Evolutionary conservation across 2,888 invertebrate genomes (phyloP), one percentile per base, ranked within the genome.

Genomic region (Orthonevra nobilis): DNA sequence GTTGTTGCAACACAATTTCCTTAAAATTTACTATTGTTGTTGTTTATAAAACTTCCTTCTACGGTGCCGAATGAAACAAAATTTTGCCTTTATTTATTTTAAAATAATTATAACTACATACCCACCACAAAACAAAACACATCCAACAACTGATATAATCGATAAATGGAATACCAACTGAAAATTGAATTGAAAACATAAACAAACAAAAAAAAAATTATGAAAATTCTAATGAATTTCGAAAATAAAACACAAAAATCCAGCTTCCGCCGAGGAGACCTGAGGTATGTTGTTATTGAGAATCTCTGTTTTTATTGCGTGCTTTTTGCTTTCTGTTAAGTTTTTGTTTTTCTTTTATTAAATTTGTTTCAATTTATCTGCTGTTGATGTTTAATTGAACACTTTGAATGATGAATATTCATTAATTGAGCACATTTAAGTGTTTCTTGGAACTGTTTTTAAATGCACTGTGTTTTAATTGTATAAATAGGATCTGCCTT

Each of bases 211-310:
- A 40, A 63, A 42, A 52, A 69, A 46, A 40, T 42, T 28, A 26
- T 42, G 15, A 48, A 72, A 48, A 81, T 60, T 26, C 38, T 34
- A 81, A 58, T 88, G 64, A 66, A 52, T 40, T 64, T 68, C 44
- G 23, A 46, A 75, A 66, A 72, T 46, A 61, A 50, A 44, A 64
- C 38, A 60, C 54, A 50, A 46, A 58, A 73, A 81, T 66, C 81
- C 92, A 95, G 95, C 92, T 94, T 91, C 95, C 95, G 89, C 94
- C 95, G 90, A 92, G 95, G 91, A 94, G 94, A 91, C 95, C 96
- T 87, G 96, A 96, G 95, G 96, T 96, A 93, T 91, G 94, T 92
- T 85, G 75, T 77, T 81, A 73, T 81, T 81, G 63, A 81, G 61
- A 66, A 30, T 81, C 66, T 52, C 63, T 81, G 61, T 82, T 81